Evolutionary conservation across 2,113 vertebrate species (phyloP).

Genomic region (Seriola rivoliana): DNA sequence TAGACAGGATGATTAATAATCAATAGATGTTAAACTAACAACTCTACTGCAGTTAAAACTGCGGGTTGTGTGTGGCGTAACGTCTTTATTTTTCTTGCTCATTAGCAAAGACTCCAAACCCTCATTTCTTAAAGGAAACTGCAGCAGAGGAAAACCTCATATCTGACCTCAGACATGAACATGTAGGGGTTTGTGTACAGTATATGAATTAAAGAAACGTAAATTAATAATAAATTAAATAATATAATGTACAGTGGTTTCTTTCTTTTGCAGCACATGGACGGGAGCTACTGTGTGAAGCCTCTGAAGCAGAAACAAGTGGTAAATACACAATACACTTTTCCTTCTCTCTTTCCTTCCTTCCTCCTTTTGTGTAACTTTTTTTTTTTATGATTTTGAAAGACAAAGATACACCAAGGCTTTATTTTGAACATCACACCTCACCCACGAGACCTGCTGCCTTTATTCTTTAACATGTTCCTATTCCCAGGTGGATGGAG

Average conservation of each 20-base stretch:
- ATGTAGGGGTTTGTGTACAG: no score
- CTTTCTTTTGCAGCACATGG: constrained; percentile 88
- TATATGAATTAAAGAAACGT: no score
- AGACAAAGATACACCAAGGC: constrained; percentile 17
- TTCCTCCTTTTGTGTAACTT: constrained; percentile 27
- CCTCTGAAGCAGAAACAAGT: constrained; percentile 99
- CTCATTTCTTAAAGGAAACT: no score
- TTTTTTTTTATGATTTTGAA: constrained; percentile 27
- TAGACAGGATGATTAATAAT: no score
- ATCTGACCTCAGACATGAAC: no score
- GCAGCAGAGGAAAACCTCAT: no score
- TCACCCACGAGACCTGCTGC: neutral
- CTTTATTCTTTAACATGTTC: constrained; percentile 35
- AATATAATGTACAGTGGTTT: neutral
- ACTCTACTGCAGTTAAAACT: no score
- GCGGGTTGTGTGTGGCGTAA: no score
- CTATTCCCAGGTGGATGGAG: constrained; percentile 92
- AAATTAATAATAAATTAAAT: no score
- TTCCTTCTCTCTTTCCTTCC: constrained; percentile 18
- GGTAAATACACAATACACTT: constrained; percentile 82
- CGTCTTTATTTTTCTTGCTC: no score
- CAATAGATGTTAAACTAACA: no score
- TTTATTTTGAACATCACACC: constrained; percentile 23
- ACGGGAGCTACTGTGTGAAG: constrained; percentile 96
- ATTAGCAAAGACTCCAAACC: no score